phyloP scores from a whole-genome alignment of 2,888 invertebrate genomes.

The Balanococcus diminutus region DNA sequence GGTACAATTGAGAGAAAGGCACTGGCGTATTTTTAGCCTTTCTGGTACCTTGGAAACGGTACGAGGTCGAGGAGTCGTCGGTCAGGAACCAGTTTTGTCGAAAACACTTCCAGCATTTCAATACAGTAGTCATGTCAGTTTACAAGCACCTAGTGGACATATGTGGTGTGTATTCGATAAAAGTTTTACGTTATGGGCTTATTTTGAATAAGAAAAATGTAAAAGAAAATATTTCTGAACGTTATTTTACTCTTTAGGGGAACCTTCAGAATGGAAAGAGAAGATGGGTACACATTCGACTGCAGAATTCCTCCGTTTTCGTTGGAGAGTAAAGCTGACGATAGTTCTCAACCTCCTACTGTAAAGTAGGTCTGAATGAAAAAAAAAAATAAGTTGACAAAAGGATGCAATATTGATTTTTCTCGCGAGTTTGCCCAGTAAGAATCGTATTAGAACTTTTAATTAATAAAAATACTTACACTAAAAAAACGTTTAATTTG shows the following conservation, averaged over 20 bases:
- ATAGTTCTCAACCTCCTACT: slow-evolving; percentile 59
- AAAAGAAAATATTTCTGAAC: not conserved
- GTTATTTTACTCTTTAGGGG: slow-evolving; percentile 70
- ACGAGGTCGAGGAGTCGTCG: slow-evolving; percentile 94
- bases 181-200: too few species aligned
- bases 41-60: slow-evolving; percentile 93
- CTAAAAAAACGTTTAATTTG: not conserved
- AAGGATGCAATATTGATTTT: slow-evolving; percentile 29
- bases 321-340: slow-evolving; percentile 89
- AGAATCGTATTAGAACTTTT: slow-evolving; percentile 4
- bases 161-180: slow-evolving; percentile 89
- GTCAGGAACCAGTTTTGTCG: slow-evolving; percentile 93
- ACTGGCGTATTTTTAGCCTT: slow-evolving; percentile 96
- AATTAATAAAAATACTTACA: slow-evolving; percentile 42
- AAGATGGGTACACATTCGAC: slow-evolving; percentile 96
- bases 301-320: slow-evolving; percentile 97
- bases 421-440: slow-evolving; percentile 21
- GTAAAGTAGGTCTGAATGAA: not conserved
- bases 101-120: slow-evolving; percentile 91
- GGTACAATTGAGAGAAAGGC: slow-evolving; percentile 93
- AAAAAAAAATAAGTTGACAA: not conserved
- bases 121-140: slow-evolving; percentile 95
- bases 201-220: not conserved
- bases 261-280: slow-evolving; percentile 95
- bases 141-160: slow-evolving; percentile 96